These are phyloP conservation scores for Tangara arthus DNA, from an alignment of 2,797 vertebrate genomes.

Conservation along the genomic window DNA sequence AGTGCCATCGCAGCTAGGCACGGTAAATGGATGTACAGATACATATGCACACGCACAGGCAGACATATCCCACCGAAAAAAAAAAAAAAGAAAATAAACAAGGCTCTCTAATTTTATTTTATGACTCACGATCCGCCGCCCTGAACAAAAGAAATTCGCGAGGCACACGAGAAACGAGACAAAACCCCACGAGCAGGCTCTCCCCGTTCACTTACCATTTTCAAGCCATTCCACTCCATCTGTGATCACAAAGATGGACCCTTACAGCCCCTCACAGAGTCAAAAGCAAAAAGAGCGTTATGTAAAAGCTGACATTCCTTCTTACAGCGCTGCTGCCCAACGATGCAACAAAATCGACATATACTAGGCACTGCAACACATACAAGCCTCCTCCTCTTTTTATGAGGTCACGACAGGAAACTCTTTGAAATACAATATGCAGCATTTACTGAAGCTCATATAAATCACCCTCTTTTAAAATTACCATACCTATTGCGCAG, in stretches of 20 bases:
- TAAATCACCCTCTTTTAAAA: conserved; percentile 81
- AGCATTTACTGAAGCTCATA: conserved; percentile 85
- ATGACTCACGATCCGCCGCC: conserved; percentile 59
- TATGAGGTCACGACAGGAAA: conserved; percentile 90
- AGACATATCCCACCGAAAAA: conserved; percentile 30
- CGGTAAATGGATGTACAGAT: conserved; percentile 66
- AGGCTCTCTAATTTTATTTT: conserved; percentile 71
- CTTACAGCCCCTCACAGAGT: conserved; percentile 84
- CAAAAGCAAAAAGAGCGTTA: conserved; percentile 86
- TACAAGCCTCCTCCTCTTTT: conserved; percentile 88
- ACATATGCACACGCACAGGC: conserved; percentile 46
- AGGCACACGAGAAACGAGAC: conserved; percentile 48
- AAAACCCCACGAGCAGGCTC: conserved; percentile 58
- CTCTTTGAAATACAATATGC: conserved; percentile 86
- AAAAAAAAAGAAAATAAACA: neutral
- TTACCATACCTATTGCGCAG: conserved; percentile 79
- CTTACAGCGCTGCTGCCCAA: conserved; percentile 95
- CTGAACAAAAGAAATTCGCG: conserved; percentile 59
- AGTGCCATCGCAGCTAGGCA: conserved; percentile 68
- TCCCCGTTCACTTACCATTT: conserved; percentile 92
- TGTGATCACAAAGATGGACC: conserved; percentile 91
- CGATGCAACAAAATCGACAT: conserved; percentile 92
- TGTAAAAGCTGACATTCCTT: conserved; percentile 95
- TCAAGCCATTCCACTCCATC: conserved; percentile 99
- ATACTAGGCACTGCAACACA: conserved; percentile 85